A percentile compares a stretch with the other conserved stretches of the same genome.
Conservation (phyloP, 2,113 vertebrate species). For the Silurus glanis region DNA sequence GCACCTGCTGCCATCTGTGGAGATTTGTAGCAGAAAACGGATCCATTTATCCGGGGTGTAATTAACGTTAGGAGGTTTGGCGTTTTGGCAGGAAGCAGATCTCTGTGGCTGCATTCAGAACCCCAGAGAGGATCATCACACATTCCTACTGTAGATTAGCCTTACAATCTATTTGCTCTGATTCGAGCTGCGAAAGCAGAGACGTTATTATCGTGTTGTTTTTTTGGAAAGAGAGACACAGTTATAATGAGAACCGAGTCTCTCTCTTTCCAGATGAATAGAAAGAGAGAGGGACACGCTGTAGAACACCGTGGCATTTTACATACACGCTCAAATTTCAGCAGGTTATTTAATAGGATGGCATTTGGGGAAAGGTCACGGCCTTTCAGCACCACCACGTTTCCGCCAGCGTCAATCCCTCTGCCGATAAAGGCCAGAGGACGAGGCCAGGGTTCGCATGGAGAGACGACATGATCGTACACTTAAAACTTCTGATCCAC, state of each 20-base stretch:
- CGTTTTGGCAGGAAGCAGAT: not conserved
- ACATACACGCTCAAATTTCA: constrained; percentile 64
- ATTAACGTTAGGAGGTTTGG: constrained; percentile 56
- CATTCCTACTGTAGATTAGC: not conserved
- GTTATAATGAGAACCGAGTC: not conserved
- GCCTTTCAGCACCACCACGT: constrained; percentile 71
- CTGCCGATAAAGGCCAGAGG: constrained; percentile 40
- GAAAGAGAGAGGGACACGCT: constrained; percentile 48
- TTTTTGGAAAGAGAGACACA: not conserved
- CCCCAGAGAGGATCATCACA: not conserved
- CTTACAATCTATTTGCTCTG: not conserved
- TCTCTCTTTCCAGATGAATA: not conserved
- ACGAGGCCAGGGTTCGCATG: constrained; percentile 9
- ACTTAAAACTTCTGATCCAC: constrained; percentile 55
- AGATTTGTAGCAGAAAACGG: too few species aligned
- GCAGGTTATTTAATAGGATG: constrained; percentile 69
- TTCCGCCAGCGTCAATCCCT: constrained; percentile 65
- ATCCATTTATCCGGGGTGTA: constrained; percentile 41
- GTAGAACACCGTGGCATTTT: constrained; percentile 68
- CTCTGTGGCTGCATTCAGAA: not conserved
- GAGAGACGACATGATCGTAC: constrained; percentile 42
- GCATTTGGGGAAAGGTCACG: constrained; percentile 75
- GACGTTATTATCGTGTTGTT: not conserved
- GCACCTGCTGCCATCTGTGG: not conserved
- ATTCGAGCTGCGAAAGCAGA: not conserved